phyloP scores from a whole-genome alignment of 2,888 invertebrate genomes.

The Nezara viridula region DNA sequence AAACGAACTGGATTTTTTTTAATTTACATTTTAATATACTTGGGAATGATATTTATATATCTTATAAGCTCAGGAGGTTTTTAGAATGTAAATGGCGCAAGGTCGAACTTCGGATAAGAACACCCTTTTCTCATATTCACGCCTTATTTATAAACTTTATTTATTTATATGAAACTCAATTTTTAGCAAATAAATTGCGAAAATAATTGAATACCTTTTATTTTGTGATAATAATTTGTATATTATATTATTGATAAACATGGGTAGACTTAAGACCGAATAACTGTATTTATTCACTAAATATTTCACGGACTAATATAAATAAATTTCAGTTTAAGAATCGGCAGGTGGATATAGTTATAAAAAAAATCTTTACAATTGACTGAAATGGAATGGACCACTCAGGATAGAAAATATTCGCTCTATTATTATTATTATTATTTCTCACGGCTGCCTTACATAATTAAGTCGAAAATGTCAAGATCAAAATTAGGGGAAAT shows the following conservation, averaged over 20 bases:
- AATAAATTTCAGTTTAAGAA: not conserved
- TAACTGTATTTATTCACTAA: not conserved
- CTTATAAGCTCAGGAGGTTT: not conserved
- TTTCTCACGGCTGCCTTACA: not conserved
- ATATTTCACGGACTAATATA: not conserved
- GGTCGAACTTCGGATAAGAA: not conserved
- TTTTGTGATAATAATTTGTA: too few relatives aligned
- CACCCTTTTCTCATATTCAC: not conserved
- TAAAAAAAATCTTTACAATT: too few relatives aligned
- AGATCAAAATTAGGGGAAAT: not conserved
- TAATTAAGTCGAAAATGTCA: not conserved
- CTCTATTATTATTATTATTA: not conserved
- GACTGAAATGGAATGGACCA: not conserved
- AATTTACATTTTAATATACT: not conserved
- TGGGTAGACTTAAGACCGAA: too few relatives aligned
- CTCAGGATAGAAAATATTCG: not conserved
- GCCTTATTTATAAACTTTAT: too few relatives aligned
- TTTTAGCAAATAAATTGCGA: too few relatives aligned
- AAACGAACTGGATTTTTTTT: not conserved
- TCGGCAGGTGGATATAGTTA: too few relatives aligned
- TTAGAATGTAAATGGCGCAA: conserved; percentile 3
- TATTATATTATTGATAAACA: too few relatives aligned
- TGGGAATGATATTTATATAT: not conserved
- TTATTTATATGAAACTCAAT: too few relatives aligned
- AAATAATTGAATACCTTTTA: too few relatives aligned